A percentile compares a stretch with the other conserved stretches of the same genome.
These are phyloP conservation scores for Bellardia bayeri DNA, from an alignment of 2,888 invertebrate genomes.

Conservation along the genomic window DNA sequence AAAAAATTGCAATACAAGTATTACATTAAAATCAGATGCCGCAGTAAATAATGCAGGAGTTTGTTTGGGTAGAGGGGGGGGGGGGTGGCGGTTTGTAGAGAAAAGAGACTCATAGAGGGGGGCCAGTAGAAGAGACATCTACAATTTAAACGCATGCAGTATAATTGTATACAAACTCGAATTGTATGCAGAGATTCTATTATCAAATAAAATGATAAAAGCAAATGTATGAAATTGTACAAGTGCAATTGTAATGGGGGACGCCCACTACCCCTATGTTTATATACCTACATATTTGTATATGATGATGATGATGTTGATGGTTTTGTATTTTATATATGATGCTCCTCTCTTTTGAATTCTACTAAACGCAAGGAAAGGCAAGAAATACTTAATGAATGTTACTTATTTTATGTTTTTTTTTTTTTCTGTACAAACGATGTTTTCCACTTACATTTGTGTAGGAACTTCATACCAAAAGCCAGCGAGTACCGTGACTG, in stretches of 20 bases:
- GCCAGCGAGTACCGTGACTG: constrained; percentile 78
- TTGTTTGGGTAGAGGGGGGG: too few relatives aligned
- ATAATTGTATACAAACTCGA: constrained; percentile 40
- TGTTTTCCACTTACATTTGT: constrained; percentile 40
- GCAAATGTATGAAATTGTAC: not conserved
- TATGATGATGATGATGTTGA: not conserved
- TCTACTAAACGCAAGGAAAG: too few relatives aligned
- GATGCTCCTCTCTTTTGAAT: constrained; percentile 64
- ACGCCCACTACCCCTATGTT: constrained; percentile 69
- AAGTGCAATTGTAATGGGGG: constrained; percentile 56
- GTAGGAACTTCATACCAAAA: constrained; percentile 16
- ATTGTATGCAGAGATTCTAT: constrained; percentile 53
- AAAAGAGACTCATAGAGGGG: too few relatives aligned
- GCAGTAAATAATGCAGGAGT: constrained; percentile 8
- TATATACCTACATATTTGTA: too few relatives aligned
- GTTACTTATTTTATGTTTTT: constrained; percentile 9
- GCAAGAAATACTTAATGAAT: constrained; percentile 46
- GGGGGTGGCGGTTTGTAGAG: not conserved
- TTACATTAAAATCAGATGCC: constrained; percentile 63
- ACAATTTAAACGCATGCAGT: constrained; percentile 35
- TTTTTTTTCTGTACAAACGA: not conserved
- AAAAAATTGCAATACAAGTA: constrained; percentile 35
- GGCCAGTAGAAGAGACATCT: constrained; percentile 46
- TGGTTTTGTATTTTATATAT: constrained; percentile 17
- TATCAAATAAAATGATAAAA: constrained; percentile 67